Evolutionary conservation across 2,797 vertebrate genomes (phyloP).

Genomic region (Notamacropus eugenii): DNA sequence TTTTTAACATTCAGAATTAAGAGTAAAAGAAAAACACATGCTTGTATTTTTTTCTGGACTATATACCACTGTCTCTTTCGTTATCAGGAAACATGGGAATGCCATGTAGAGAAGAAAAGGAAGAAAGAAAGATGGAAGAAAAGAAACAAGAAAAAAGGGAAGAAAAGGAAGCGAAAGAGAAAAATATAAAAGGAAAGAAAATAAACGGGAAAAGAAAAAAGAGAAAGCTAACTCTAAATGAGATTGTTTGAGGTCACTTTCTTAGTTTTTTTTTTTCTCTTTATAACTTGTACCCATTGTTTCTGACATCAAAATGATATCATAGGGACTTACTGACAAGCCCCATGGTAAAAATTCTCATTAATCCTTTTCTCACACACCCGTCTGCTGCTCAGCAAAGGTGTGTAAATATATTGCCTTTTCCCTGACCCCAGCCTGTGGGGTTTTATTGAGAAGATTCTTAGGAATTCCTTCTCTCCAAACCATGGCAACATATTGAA

Average conservation of each 20-base stretch:
- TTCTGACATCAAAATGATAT: slow-evolving; percentile 76
- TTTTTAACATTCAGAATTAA: neutral
- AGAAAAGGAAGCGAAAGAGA: neutral
- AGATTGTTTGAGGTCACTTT: slow-evolving; percentile 55
- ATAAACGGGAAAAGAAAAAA: slow-evolving; percentile 43
- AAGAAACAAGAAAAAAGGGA: neutral
- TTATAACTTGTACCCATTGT: slow-evolving; percentile 59
- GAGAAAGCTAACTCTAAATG: slow-evolving; percentile 43
- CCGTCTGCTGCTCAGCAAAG: slow-evolving; percentile 52
- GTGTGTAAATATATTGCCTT: slow-evolving; percentile 75
- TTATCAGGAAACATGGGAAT: neutral
- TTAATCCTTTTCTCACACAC: slow-evolving; percentile 62
- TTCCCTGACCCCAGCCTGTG: slow-evolving; percentile 67
- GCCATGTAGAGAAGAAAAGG: neutral
- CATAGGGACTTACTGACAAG: slow-evolving; percentile 66
- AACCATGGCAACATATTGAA: neutral
- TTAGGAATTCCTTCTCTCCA: slow-evolving; percentile 17
- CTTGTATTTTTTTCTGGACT: neutral
- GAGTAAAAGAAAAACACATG: neutral
- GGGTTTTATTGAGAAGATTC: slow-evolving; percentile 33
- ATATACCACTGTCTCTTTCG: neutral
- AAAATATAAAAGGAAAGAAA: neutral
- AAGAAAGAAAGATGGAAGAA: neutral
- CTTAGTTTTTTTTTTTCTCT: slow-evolving; percentile 55
- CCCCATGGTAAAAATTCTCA: slow-evolving; percentile 61